Conservation (phyloP, 2,113 vertebrate species). For the Paratilapia polleni region DNA sequence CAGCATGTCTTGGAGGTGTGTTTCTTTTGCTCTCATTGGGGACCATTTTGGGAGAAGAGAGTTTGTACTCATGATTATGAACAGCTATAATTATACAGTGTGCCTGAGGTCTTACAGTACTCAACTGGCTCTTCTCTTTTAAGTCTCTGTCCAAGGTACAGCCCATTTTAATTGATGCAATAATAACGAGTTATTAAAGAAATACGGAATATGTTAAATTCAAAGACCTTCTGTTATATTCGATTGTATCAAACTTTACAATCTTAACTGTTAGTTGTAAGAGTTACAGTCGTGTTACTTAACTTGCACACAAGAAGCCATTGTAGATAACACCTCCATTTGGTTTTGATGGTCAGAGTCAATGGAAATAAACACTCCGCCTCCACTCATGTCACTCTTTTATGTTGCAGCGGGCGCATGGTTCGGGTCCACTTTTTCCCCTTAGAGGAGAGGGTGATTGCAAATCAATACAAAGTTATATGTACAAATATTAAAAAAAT, state of each 20-base stretch:
- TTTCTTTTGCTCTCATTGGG: neutral
- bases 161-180: neutral
- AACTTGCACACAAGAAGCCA: no score
- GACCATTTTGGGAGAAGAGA: neutral
- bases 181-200: neutral
- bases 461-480: no score
- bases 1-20: neutral
- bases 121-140: neutral
- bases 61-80: neutral
- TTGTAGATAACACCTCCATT: neutral
- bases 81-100: neutral
- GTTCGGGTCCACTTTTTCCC: no score
- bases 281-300: neutral
- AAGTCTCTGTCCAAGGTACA: neutral
- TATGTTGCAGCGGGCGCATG: no score
- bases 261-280: neutral
- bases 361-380: neutral
- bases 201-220: neutral
- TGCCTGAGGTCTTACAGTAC: neutral
- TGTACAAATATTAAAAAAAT: no score
- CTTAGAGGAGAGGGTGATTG: no score
- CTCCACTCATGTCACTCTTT: neutral
- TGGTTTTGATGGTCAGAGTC: conserved; percentile 50
- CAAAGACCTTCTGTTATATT: neutral
- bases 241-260: neutral